These are phyloP conservation scores for Chalcosyrphus nemorum DNA, from an alignment of 2,888 invertebrate species.

Conservation along the genomic window DNA sequence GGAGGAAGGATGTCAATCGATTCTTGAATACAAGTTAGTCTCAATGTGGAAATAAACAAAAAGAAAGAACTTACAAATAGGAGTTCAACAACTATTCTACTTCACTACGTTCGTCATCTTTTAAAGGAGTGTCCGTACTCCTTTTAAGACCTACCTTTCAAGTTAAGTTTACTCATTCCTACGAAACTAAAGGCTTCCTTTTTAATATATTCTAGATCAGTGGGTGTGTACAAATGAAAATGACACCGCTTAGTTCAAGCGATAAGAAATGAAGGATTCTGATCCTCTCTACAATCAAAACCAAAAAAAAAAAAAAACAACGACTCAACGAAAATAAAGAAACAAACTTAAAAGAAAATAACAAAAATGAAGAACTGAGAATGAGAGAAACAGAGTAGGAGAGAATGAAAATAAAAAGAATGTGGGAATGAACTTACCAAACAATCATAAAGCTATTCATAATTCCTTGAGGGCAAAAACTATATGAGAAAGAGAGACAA, in stretches of 20 bases:
- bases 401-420: slow-evolving; percentile 29
- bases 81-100: background rate
- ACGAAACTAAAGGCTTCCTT: background rate
- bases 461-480: slow-evolving; percentile 93
- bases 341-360: slow-evolving; percentile 34
- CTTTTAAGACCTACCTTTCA: slow-evolving; percentile 31
- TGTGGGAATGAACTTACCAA: slow-evolving; percentile 86
- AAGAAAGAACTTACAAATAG: background rate
- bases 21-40: background rate
- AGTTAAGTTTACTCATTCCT: background rate
- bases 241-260: background rate
- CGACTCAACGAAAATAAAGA: slow-evolving; percentile 22
- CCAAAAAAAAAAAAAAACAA: slow-evolving; percentile 16
- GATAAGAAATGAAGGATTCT: background rate
- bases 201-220: background rate
- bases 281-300: slow-evolving; percentile 31
- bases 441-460: slow-evolving; percentile 94
- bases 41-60: background rate
- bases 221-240: background rate
- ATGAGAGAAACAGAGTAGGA: slow-evolving; percentile 36
- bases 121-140: background rate
- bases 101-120: background rate
- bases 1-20: background rate
- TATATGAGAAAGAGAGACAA: slow-evolving; percentile 80
- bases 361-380: slow-evolving; percentile 51